These are phyloP conservation scores for Cassiopea andromeda DNA, from an alignment of 30 jellyfish, hydroid and myxozoan genomes.

Conservation along the genomic window DNA sequence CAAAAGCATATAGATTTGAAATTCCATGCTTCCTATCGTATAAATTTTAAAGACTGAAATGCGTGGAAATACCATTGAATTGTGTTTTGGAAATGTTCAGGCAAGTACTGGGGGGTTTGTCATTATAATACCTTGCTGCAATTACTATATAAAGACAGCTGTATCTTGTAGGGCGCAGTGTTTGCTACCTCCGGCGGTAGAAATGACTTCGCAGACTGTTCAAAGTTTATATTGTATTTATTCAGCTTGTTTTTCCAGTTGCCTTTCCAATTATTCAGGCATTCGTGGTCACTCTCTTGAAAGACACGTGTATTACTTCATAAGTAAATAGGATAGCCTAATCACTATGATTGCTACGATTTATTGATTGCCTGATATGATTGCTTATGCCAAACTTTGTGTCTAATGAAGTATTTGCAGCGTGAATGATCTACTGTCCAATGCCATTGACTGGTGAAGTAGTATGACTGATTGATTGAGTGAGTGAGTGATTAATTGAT, in stretches of 20 bases:
- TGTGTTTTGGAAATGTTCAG: background rate
- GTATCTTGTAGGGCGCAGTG: background rate
- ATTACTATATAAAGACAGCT: background rate
- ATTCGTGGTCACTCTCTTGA: background rate
- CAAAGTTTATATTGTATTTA: background rate
- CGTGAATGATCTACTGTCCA: background rate
- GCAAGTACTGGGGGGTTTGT: background rate
- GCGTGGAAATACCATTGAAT: background rate
- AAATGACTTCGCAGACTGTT: background rate
- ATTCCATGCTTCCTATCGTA: background rate
- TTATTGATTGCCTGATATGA: background rate
- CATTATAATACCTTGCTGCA: background rate
- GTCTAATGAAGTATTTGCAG: background rate
- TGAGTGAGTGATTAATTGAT: background rate
- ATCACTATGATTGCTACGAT: too few species aligned
- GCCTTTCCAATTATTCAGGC: background rate
- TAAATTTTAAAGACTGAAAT: background rate
- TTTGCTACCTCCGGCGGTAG: background rate
- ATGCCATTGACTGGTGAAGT: background rate
- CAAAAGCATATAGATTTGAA: background rate
- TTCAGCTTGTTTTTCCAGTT: constrained; percentile 19
- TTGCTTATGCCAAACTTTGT: background rate
- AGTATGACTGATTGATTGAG: background rate
- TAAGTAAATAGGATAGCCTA: background rate
- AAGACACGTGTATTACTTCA: background rate